Evolutionary conservation across 2,797 vertebrate genomes (phyloP).

Genomic region (Coendou prehensilis): DNA sequence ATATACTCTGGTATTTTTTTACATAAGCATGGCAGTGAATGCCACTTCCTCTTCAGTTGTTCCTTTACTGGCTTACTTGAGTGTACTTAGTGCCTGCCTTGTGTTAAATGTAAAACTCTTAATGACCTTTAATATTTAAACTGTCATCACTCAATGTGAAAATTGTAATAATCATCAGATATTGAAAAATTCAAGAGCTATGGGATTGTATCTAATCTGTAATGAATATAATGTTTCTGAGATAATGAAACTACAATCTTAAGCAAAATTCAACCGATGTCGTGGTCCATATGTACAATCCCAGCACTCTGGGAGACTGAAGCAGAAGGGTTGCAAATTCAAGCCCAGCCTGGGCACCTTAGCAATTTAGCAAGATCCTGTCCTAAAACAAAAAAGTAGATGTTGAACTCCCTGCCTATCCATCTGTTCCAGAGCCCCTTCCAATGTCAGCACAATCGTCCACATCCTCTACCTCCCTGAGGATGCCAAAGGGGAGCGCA

Average conservation of each 20-base stretch:
- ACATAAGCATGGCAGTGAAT: neutral
- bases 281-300: neutral
- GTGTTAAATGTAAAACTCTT: slow-evolving; percentile 1
- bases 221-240: neutral
- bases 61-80: neutral
- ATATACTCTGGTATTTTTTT: slow-evolving; percentile 13
- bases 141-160: neutral
- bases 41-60: neutral
- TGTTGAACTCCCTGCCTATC: neutral
- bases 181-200: neutral
- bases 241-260: neutral
- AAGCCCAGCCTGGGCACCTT: neutral
- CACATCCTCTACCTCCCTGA: slow-evolving; percentile 96
- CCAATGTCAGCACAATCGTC: slow-evolving; percentile 96
- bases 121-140: slow-evolving; percentile 30
- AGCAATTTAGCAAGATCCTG: neutral
- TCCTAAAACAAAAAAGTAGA: neutral
- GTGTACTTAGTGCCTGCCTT: neutral
- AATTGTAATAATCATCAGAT: neutral
- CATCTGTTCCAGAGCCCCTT: slow-evolving; percentile 92
- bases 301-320: neutral
- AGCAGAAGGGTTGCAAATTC: neutral
- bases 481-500: slow-evolving; percentile 91
- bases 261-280: neutral
- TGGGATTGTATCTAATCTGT: neutral